Conservation (phyloP, 2,113 vertebrate species). For the Chamaetylas fuelleborni region DNA sequence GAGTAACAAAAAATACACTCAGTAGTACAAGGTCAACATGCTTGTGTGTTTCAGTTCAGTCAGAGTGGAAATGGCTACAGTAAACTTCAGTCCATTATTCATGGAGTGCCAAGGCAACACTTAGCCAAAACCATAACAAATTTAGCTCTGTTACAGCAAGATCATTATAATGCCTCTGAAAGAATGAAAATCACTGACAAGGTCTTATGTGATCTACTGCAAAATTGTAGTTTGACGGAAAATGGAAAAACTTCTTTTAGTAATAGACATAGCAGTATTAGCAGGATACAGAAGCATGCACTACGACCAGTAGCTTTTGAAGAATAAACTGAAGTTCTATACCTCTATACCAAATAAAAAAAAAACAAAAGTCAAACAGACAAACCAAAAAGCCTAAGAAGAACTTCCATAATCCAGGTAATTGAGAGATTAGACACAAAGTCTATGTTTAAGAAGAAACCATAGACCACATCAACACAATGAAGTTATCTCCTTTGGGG, state of each 20-base stretch:
- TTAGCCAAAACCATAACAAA: background rate
- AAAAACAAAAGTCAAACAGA: background rate
- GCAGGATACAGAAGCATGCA: rapidly evolving
- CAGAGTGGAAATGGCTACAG: background rate
- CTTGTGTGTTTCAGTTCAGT: background rate
- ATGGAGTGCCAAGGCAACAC: background rate
- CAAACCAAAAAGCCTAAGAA: background rate
- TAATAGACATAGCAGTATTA: background rate
- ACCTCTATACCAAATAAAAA: background rate
- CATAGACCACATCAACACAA: background rate
- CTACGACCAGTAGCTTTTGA: background rate
- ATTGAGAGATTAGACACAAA: background rate
- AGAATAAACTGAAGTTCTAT: background rate
- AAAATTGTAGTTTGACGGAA: background rate
- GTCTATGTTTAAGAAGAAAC: background rate
- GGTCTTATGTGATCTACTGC: background rate
- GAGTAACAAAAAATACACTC: background rate
- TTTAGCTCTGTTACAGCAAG: background rate
- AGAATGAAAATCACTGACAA: background rate
- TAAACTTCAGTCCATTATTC: background rate
- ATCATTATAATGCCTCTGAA: background rate
- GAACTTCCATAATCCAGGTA: background rate
- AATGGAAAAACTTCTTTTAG: background rate
- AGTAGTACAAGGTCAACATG: background rate
- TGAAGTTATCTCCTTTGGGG: background rate